Conservation (phyloP, 2,113 vertebrate species). For the Otus sunia region DNA sequence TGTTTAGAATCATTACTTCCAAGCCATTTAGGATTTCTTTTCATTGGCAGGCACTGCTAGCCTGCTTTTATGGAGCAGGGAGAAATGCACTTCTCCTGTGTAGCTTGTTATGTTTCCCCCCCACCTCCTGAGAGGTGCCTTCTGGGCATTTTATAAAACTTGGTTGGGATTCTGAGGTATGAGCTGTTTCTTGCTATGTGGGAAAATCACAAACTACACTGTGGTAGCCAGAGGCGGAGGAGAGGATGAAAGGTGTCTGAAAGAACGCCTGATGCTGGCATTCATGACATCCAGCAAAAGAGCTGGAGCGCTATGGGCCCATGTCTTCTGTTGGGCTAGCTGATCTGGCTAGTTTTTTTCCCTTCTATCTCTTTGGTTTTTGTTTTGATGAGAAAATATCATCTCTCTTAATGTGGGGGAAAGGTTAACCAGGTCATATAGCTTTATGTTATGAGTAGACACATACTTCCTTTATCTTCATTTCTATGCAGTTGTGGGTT, state of each 20-base stretch:
- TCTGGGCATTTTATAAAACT: neutral
- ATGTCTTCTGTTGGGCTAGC: rapidly evolving
- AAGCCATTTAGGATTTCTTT: slow-evolving; percentile 28
- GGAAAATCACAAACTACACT: neutral
- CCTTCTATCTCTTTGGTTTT: neutral
- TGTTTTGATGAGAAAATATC: neutral
- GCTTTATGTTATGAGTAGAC: neutral
- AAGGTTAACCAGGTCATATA: neutral
- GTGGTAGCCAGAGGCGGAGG: slow-evolving; percentile 1
- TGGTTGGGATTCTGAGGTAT: neutral
- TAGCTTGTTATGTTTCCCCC: neutral
- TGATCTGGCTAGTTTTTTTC: neutral
- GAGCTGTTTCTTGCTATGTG: neutral
- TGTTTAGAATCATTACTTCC: slow-evolving; percentile 53
- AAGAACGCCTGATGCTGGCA: neutral
- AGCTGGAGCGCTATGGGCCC: neutral
- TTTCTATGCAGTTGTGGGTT: neutral
- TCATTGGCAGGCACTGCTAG: neutral
- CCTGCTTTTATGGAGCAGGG: neutral
- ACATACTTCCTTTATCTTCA: neutral
- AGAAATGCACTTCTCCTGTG: neutral
- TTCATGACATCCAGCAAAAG: neutral
- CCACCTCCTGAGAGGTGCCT: neutral
- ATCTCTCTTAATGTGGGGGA: neutral
- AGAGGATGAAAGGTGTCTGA: slow-evolving; percentile 3